Conservation (phyloP, 2,888 invertebrate genomes). For the Drosophila nigricruria region DNA sequence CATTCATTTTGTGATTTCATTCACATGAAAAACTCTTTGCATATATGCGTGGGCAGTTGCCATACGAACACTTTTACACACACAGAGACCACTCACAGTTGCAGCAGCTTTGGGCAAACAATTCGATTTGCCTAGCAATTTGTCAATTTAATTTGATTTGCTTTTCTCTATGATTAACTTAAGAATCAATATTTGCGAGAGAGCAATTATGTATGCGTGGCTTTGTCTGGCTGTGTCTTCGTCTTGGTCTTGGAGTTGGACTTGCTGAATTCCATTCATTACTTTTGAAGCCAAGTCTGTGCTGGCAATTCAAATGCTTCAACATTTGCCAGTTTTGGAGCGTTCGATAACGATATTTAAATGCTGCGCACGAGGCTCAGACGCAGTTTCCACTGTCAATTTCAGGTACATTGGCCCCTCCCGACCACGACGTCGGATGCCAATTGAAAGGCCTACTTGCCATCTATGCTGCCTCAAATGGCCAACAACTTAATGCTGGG, state of each 20-base stretch:
- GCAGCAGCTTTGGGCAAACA: constrained; percentile 6
- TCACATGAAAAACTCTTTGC: constrained; percentile 24
- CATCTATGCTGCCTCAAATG: constrained; percentile 57
- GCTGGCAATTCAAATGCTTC: constrained; percentile 43
- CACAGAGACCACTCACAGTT: neutral
- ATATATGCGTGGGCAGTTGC: constrained; percentile 30
- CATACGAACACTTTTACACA: constrained; percentile 14
- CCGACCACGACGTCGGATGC: neutral
- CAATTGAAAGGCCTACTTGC: neutral
- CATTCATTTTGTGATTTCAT: constrained; percentile 48
- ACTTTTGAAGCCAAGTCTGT: constrained; percentile 25
- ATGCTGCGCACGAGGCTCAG: constrained; percentile 65
- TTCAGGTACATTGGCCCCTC: constrained; percentile 47
- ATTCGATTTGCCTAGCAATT: constrained; percentile 42
- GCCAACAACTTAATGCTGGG: constrained; percentile 56
- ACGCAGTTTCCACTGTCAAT: constrained; percentile 44
- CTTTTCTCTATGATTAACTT: constrained; percentile 32
- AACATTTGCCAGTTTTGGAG: constrained; percentile 12
- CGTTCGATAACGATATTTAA: constrained; percentile 41
- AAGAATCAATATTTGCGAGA: constrained; percentile 36
- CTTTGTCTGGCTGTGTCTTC: constrained; percentile 11
- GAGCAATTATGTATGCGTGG: constrained; percentile 36
- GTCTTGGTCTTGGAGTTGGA: constrained; percentile 4
- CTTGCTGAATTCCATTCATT: constrained; percentile 49
- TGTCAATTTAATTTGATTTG: constrained; percentile 46